These are phyloP conservation scores for Hypena proboscidalis DNA, from an alignment of 2,888 invertebrate species.

Conservation along the genomic window DNA sequence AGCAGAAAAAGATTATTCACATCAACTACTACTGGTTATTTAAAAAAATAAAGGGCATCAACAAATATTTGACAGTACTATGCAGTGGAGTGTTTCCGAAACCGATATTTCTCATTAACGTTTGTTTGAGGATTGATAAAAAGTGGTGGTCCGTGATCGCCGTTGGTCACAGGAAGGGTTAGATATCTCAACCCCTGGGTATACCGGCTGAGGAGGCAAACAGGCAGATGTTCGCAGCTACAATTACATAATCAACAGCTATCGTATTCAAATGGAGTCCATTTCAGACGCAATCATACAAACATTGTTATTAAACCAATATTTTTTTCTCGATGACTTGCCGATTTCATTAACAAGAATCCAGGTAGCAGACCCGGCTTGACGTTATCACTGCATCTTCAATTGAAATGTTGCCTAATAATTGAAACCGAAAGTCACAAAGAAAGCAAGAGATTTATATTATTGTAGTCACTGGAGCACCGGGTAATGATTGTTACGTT, in stretches of 20 bases:
- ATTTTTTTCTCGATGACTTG: background rate
- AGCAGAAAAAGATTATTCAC: slow-evolving; percentile 42
- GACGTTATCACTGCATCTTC: slow-evolving; percentile 32
- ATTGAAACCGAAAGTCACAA: slow-evolving; percentile 75
- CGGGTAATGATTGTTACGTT: slow-evolving; percentile 73
- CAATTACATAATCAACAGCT: slow-evolving; percentile 81
- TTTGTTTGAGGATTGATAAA: slow-evolving; percentile 78
- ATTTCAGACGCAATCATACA: slow-evolving; percentile 41
- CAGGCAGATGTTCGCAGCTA: slow-evolving; percentile 77
- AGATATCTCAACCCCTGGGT: slow-evolving; percentile 60
- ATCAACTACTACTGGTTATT: slow-evolving; percentile 20
- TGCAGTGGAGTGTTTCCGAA: slow-evolving; percentile 77
- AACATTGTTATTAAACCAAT: slow-evolving; percentile 28
- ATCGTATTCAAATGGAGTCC: slow-evolving; percentile 75
- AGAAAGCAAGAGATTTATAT: slow-evolving; percentile 66
- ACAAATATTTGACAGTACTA: slow-evolving; percentile 77
- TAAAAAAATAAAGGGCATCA: slow-evolving; percentile 48
- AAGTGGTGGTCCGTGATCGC: slow-evolving; percentile 70
- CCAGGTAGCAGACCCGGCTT: slow-evolving; percentile 22
- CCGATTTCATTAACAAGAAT: background rate
- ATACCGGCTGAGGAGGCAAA: slow-evolving; percentile 66
- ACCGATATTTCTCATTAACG: slow-evolving; percentile 83
- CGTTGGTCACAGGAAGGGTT: slow-evolving; percentile 74
- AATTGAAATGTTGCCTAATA: slow-evolving; percentile 54
- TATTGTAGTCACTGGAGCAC: slow-evolving; percentile 79